Base-by-base conservation (phyloP, 2,888 invertebrate genomes). In the Lingula anatina region DNA sequence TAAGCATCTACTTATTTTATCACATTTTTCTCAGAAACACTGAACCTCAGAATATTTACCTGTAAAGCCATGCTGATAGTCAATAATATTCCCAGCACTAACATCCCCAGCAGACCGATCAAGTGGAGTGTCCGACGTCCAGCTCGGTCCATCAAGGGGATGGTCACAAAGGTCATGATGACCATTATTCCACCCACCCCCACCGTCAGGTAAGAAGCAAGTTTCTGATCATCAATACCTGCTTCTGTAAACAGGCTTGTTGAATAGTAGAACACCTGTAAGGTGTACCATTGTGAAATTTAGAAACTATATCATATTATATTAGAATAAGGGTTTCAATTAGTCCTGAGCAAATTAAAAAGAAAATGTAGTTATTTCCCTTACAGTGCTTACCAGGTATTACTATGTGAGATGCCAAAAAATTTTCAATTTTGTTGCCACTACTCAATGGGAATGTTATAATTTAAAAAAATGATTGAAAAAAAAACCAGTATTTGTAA, bases 51-150 rank as follows among this genome's bases (percentile, higher is more conserved):
- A 9, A 5, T 26, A 56, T 53, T 82, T 86, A 95, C 95, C 89
- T 92, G 92, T 81, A 95, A 90, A 70, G 94, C 84, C 80, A 95
- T 89, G 65, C 93, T 90, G 80, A 96, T 90, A 67, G 95, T 96
- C 83, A 96, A 92, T 83, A 95, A 91, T 79, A 95, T n/a, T n/a
- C n/a, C n/a, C n/a, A n/a, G n/a, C n/a, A 96, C 89, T 82, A 94
- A 94, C 95, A 95, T 96, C 79, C 96, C 95, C 62, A 90, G 92
- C 65, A 96, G 86, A 28, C 96, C 96, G 77, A 90, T 90, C 58
- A 96, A 86, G 76, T 95, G 95, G 46, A 96, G 83, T 37, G 93
- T 93, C 65, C 95, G 84, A 58, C 96, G 84, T 52, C 96, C 96
- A 55, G 91, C 90, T 67, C 90, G 84, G 81, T 96, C 96, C 94